Percentiles rank a stretch among this genome's conserved stretches.
phyloP scores from a whole-genome alignment of 1,140 invertebrate genomes.

The Caligus rogercresseyi region DNA sequence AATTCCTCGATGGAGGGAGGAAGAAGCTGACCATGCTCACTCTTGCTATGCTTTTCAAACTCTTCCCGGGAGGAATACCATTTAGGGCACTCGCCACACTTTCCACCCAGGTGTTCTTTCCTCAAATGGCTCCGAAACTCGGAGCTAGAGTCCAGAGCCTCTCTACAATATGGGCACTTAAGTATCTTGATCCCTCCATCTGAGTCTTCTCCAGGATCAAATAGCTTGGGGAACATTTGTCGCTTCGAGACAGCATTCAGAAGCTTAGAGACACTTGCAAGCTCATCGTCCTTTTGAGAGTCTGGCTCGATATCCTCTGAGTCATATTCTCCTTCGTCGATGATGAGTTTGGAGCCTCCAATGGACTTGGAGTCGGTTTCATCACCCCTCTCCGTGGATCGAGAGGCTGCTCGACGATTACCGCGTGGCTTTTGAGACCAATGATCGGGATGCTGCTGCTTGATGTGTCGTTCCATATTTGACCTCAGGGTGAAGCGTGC shows the following conservation, averaged over 20 bases:
- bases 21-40: background rate
- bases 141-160: background rate
- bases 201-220: background rate
- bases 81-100: background rate
- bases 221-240: background rate
- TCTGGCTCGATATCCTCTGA: conserved; percentile 35
- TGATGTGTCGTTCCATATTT: conserved; percentile 82
- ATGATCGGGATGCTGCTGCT: conserved; percentile 73
- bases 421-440: conserved; percentile 40
- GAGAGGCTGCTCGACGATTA: conserved; percentile 4
- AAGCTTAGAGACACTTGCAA: conserved; percentile 14
- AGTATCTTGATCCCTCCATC: background rate
- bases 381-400: background rate
- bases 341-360: conserved; percentile 26
- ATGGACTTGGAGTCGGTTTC: conserved; percentile 1
- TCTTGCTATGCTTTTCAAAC: background rate
- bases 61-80: background rate
- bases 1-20: background rate
- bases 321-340: background rate
- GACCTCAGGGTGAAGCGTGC: conserved; percentile 70
- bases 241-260: background rate
- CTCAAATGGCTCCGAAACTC: background rate
- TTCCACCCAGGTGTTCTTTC: background rate
- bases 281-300: conserved; percentile 22
- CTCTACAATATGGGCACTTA: background rate